Base-by-base conservation (phyloP, 2,797 vertebrate species). In the Mormyrops boulengeri region DNA sequence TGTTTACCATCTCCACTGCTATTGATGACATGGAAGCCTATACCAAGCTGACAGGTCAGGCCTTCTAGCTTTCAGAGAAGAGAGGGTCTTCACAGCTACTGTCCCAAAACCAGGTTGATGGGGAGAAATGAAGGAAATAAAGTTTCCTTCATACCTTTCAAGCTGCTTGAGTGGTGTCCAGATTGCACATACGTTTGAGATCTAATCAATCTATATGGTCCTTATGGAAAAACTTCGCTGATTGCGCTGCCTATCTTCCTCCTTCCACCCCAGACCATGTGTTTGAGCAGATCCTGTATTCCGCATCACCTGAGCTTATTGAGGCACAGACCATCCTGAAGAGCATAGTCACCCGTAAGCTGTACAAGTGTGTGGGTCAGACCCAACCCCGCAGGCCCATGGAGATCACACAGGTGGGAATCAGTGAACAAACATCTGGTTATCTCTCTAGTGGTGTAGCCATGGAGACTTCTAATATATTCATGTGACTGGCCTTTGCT, bases 21-120 rank as follows among this genome's bases (percentile, higher is more conserved):
- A 97, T 99, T 62, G 96, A 98, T 8, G 97, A 99, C 94, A 99
- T 99, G 98, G 97, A 96, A 94, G 98, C 98, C 84, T 99, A 98
- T 94, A 96, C 96, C 87, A 99, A 98, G 90, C 94, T 99, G 2
- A 99, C 98, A 91, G 98, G 98, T 99, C 90, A 12, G 73, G 73
- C 4, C 38, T 44, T 80, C 73, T 80, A 80, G 73, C 82, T 85
- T 9, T 30, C 47, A 85, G 34, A 80, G 38, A 80, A 80, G 73
- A 80, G 73, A 44, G 14, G 17, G 17, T 80, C 73, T 80, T 80
- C 38, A 1, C 12, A 69, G 30, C 66, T 38, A 17, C 66, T 73
- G 30, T 38, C 34, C 66, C 26, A 14, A 38, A 73, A 73, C 34
- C 11, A 38, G 60, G 34, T 41, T 41, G 14, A 38, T 73, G 14